Conservation (phyloP, 2,888 invertebrate species). For the Tridacna gigas region DNA sequence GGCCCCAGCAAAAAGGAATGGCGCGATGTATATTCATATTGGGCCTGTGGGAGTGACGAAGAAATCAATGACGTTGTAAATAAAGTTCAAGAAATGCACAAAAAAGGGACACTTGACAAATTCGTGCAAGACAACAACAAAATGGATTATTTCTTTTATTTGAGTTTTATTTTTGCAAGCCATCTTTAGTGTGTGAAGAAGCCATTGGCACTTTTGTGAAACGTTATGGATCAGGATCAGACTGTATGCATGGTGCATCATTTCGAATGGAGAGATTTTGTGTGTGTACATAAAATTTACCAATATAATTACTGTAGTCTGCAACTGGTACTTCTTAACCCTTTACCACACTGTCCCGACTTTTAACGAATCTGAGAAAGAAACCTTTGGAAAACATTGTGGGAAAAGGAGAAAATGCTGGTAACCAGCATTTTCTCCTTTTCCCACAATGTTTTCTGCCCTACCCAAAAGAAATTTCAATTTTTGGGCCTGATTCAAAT, state of each 20-base stretch:
- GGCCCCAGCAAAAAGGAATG: conserved; percentile 28
- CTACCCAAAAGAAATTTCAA: not conserved
- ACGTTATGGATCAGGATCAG: not conserved
- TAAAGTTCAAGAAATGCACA: conserved; percentile 18
- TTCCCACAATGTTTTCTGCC: not conserved
- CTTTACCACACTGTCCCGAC: too few relatives aligned
- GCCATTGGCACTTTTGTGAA: not conserved
- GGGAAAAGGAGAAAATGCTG: not conserved
- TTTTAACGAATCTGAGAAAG: not conserved
- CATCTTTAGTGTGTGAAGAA: not conserved
- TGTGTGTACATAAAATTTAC: not conserved
- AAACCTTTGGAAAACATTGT: not conserved
- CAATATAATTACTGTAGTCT: not conserved
- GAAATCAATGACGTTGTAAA: conserved; percentile 27
- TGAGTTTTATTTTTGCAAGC: conserved; percentile 3
- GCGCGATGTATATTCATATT: conserved; percentile 27
- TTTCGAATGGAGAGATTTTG: not conserved
- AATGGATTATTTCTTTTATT: conserved; percentile 11
- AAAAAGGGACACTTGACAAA: conserved; percentile 24
- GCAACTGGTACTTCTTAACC: too few relatives aligned
- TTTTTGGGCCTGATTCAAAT: not conserved
- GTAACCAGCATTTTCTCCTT: not conserved
- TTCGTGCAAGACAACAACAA: conserved; percentile 25
- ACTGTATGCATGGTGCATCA: not conserved
- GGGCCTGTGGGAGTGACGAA: conserved; percentile 13